Evolutionary conservation across 2,888 invertebrate genomes (phyloP).

Genomic region (Taenaris catops): DNA sequence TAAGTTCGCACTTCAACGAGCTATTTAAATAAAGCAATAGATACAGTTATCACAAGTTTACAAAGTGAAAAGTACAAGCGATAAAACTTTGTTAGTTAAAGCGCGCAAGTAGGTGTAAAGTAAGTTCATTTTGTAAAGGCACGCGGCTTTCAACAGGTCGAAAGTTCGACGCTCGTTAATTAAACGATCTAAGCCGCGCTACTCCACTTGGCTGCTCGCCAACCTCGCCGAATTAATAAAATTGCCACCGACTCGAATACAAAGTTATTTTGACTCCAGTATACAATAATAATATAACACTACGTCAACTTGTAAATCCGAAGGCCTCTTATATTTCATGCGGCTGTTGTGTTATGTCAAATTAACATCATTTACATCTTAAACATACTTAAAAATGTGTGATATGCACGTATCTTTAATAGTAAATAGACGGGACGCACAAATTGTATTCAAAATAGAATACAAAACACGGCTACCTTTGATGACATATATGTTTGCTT

Average conservation of each 20-base stretch:
- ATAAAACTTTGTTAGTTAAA: conserved; percentile 41
- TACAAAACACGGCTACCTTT: no score
- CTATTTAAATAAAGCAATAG: conserved; percentile 6
- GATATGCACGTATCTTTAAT: no score
- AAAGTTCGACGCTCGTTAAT: conserved; percentile 76
- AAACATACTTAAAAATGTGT: no score
- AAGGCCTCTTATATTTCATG: conserved; percentile 23
- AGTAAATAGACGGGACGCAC: no score
- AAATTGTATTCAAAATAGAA: no score
- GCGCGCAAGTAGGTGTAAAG: conserved; percentile 50
- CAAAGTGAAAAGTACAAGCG: conserved; percentile 17
- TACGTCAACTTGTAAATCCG: conserved; percentile 41
- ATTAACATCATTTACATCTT: no score
- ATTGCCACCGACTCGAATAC: conserved; percentile 55
- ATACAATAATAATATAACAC: conserved; percentile 35
- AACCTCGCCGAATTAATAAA: conserved; percentile 62
- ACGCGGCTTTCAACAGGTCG: conserved; percentile 72
- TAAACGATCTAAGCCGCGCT: conserved; percentile 70
- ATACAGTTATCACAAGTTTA: conserved; percentile 10
- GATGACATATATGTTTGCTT: no score
- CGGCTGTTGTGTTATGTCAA: conserved; percentile 30
- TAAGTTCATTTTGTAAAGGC: conserved; percentile 59
- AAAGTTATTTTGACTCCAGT: conserved; percentile 31
- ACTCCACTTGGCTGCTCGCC: conserved; percentile 60
- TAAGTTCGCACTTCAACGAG: conserved; percentile 1